Evolutionary conservation across 2,797 vertebrate genomes (phyloP), one percentile per base, ranked within the genome.

Genomic region (Pseudomugil tenellus): DNA sequence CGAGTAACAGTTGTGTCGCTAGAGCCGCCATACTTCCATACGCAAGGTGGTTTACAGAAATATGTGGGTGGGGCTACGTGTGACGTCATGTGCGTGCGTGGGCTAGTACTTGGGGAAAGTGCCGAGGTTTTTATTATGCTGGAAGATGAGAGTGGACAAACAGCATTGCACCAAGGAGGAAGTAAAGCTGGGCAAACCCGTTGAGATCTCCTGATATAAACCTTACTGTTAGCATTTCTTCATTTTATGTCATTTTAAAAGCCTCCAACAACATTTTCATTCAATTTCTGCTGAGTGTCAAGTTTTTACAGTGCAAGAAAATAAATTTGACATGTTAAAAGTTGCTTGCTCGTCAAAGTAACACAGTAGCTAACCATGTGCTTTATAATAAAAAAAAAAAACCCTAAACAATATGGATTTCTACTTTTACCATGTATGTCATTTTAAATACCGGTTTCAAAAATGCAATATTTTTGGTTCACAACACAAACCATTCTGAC

Each of bases 11-110:
- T 60, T 69, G 74, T 68, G 74, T 92, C 83, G 91, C 91, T 79
- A 84, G 80, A 79, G 91, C 92, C 92, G 94, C 94, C 94, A 95
- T 95, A 91, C 92, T 95, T 93, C 90, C 90, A 90, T 88, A 93
- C 87, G 93, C 92, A 92, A 93, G 91, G 92, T 92, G 87, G 91
- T 93, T 89, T 87, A 90, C 87, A 85, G 65, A 91, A 92, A 73
- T 90, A 91, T 92, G 92, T 89, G 92, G 91, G 89, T 87, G 92
- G 85, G 83, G 66, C 83, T 17, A 89, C 92, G 92, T 60, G 37
- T 89, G 87, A 92, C 94, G 94, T 94, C 74, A 85, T 23, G 29
- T 80, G 63, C 84, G 84, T 91, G 87, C 85, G 89, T 90, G 87
- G 89, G 91, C 88, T 87, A 76, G 89, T 76, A 59, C 51, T 14